A percentile compares a stretch with the other conserved stretches of the same genome.
Conservation (phyloP, 2,113 vertebrate genomes). For the Acanthisitta chloris region DNA sequence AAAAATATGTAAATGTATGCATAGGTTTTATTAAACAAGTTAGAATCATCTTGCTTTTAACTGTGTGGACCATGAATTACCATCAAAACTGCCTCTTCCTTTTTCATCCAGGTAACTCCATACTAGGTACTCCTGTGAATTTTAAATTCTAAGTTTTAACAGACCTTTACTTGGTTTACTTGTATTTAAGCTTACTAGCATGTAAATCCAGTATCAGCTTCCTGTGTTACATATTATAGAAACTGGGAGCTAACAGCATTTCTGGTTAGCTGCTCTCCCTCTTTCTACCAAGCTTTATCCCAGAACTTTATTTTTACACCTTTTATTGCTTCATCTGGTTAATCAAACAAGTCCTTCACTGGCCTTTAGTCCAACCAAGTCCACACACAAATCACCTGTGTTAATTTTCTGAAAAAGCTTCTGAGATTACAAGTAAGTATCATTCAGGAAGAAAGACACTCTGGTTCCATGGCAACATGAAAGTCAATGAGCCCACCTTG, state of each 20-base stretch:
- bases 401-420: conserved; percentile 54
- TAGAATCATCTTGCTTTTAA: background rate
- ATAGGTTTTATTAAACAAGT: background rate
- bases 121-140: background rate
- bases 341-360: background rate
- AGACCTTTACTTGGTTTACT: background rate
- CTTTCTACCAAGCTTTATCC: background rate
- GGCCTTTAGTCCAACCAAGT: background rate
- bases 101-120: background rate
- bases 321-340: background rate
- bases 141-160: background rate
- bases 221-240: background rate
- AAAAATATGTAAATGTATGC: background rate
- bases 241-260: background rate
- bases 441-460: conserved; percentile 59
- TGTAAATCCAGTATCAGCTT: background rate
- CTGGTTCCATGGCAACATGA: conserved; percentile 67
- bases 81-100: background rate
- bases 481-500: conserved; percentile 70
- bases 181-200: background rate
- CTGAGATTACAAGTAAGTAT: conserved; percentile 64
- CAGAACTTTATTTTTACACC: background rate
- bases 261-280: background rate
- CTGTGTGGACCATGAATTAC: background rate
- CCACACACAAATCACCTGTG: conserved; percentile 46